Evolutionary conservation across 2,113 vertebrate species (phyloP).

Genomic region (Dromaius novaehollandiae): DNA sequence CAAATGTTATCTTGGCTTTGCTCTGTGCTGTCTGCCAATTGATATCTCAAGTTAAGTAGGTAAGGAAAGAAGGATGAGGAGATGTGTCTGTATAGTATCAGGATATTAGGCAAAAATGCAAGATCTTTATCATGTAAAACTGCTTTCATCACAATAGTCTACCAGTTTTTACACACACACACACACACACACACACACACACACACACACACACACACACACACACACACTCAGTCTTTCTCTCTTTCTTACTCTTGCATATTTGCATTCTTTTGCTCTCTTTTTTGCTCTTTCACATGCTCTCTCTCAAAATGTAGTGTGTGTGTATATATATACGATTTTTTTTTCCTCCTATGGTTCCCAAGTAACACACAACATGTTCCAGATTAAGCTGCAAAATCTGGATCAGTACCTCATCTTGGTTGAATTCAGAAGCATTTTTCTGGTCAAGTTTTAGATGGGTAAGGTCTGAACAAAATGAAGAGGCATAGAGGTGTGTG

Average conservation of each 20-base stretch:
- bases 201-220: too few species aligned
- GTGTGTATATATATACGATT: rapidly evolving
- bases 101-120: neutral
- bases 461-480: neutral
- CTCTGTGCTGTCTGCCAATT: neutral
- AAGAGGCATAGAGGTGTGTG: neutral
- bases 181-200: rapidly evolving
- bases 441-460: rapidly evolving
- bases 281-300: too few species aligned
- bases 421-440: neutral
- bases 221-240: too few species aligned
- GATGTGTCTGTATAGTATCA: neutral
- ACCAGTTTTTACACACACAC: neutral
- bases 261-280: neutral
- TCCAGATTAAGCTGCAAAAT: neutral
- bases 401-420: rapidly evolving
- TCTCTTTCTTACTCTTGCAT: neutral
- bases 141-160: neutral
- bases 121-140: neutral
- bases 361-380: rapidly evolving
- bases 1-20: neutral
- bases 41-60: neutral
- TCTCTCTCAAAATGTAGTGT: neutral
- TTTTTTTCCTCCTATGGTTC: neutral
- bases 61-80: neutral